Percentiles rank a stretch among this genome's conserved stretches.
These are phyloP conservation scores for Tethya wilhelma DNA, from an alignment of 37 sponge, comb jelly and placozoan species.

Conservation along the genomic window DNA sequence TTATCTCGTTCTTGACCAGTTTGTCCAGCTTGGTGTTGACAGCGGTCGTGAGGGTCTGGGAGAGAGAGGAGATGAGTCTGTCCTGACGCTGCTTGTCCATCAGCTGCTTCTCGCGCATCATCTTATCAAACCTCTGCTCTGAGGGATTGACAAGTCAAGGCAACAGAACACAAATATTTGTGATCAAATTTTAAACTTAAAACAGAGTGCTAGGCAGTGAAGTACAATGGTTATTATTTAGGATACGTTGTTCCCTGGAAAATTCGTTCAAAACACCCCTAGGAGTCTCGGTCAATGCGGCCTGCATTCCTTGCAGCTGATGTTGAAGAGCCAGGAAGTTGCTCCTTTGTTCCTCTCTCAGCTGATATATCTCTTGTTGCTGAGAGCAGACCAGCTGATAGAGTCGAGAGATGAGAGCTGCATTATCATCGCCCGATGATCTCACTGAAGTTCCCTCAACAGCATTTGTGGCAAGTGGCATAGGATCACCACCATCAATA, in stretches of 20 bases:
- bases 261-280: conserved; percentile 9
- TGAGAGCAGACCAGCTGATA: conserved; percentile 32
- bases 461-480: no score
- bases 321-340: not conserved
- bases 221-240: not conserved
- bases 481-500: no score
- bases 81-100: conserved; percentile 74
- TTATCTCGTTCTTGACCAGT: conserved; percentile 81
- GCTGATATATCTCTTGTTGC: conserved; percentile 32
- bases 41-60: conserved; percentile 51
- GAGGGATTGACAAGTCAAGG: not conserved
- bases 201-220: not conserved
- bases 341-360: conserved; percentile 21
- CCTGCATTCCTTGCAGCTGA: conserved; percentile 7
- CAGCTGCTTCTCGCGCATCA: conserved; percentile 33
- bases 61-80: conserved; percentile 33
- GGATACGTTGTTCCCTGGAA: conserved; percentile 62
- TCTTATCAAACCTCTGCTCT: conserved; percentile 67
- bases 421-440: not conserved
- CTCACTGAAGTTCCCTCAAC: no score
- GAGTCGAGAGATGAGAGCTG: conserved; percentile 19
- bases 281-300: conserved; percentile 8
- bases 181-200: not conserved
- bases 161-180: not conserved
- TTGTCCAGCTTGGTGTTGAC: conserved; percentile 78